Percentiles rank a stretch among this genome's conserved stretches.
Evolutionary conservation across 2,113 vertebrate genomes (phyloP).

Genomic region (Phalacrocorax aristotelis): DNA sequence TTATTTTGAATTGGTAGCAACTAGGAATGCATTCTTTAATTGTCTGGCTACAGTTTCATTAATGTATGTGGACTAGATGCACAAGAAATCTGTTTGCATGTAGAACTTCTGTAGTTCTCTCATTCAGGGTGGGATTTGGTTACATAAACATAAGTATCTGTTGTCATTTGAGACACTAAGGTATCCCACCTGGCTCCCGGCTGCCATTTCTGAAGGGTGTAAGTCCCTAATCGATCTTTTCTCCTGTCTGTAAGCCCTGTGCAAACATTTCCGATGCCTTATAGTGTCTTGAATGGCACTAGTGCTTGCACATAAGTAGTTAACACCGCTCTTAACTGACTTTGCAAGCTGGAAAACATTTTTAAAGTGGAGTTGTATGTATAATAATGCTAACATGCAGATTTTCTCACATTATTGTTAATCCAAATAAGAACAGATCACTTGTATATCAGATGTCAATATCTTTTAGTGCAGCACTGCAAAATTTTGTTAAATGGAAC

Average conservation of each 20-base stretch:
- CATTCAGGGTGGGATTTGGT: not conserved
- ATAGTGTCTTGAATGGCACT: not conserved
- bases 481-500: not conserved
- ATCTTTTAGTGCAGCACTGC: not conserved
- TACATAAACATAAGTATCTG: not conserved
- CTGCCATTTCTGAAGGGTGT: not conserved
- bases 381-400: not conserved
- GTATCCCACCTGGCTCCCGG: not conserved
- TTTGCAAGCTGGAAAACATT: not conserved
- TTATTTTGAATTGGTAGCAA: not conserved
- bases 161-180: not conserved
- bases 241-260: not conserved
- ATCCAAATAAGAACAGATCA: not conserved
- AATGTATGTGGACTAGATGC: not conserved
- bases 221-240: not conserved
- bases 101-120: not conserved
- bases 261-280: not conserved
- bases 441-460: not conserved
- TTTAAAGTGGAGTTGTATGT: not conserved
- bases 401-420: not conserved
- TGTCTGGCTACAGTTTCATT: not conserved
- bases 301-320: not conserved
- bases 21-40: not conserved
- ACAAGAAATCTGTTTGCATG: not conserved
- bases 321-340: not conserved